phyloP scores from a whole-genome alignment of 2,113 vertebrate genomes.

The Elachura formosa region DNA sequence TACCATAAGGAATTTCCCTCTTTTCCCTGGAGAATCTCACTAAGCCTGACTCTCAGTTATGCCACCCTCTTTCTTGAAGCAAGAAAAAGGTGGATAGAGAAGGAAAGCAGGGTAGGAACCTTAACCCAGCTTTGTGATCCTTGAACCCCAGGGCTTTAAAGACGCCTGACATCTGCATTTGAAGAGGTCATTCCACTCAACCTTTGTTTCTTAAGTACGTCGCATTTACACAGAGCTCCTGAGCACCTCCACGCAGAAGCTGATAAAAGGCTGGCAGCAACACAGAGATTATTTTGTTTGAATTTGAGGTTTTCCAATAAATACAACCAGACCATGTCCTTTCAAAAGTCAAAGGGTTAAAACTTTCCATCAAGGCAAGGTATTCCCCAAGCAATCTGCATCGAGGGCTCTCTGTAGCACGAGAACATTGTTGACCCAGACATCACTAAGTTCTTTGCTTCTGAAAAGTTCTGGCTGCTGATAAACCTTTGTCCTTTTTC shows the following conservation, averaged over 20 bases:
- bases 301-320: slow-evolving; percentile 12
- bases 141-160: neutral
- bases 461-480: slow-evolving; percentile 28
- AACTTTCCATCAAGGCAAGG: neutral
- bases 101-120: neutral
- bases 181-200: neutral
- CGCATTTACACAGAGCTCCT: neutral
- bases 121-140: slow-evolving; percentile 19
- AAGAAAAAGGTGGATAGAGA: neutral
- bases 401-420: neutral
- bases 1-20: neutral
- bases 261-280: slow-evolving; percentile 4
- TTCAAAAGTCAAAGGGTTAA: slow-evolving; percentile 47
- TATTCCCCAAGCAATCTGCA: neutral
- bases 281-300: slow-evolving; percentile 21
- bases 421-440: neutral
- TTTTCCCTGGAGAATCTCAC: neutral
- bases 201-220: neutral
- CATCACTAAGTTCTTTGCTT: neutral
- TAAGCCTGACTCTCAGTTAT: neutral
- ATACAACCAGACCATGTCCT: neutral
- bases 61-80: neutral
- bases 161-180: slow-evolving; percentile 14
- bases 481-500: slow-evolving; percentile 52
- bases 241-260: neutral